These are phyloP conservation scores for Strigamia transsilvanica DNA, from an alignment of 2,888 invertebrate species.

Conservation along the genomic window DNA sequence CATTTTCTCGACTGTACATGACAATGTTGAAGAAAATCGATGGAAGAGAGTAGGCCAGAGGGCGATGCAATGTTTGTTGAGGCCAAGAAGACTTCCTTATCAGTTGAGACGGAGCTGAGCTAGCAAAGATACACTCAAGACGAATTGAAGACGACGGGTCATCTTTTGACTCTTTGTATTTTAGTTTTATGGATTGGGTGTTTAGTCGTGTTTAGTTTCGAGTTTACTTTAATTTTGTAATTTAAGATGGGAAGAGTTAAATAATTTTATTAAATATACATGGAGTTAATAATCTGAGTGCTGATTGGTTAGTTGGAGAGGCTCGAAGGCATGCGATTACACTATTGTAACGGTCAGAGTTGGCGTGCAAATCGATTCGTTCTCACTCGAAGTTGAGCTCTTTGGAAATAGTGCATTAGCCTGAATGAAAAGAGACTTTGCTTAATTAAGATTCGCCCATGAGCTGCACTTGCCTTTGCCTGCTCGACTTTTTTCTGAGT, in stretches of 20 bases:
- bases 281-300: neutral
- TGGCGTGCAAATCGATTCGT: neutral
- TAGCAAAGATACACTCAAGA: slow-evolving; percentile 20
- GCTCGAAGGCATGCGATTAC: neutral
- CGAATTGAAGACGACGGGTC: neutral
- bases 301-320: slow-evolving; percentile 13
- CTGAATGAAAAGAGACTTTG: slow-evolving; percentile 31
- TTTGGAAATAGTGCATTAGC: slow-evolving; percentile 32
- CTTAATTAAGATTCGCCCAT: slow-evolving; percentile 20
- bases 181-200: neutral
- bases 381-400: neutral
- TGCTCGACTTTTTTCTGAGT: neutral
- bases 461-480: neutral
- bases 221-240: neutral
- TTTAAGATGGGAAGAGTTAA: neutral
- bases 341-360: neutral
- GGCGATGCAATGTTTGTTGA: slow-evolving; percentile 2
- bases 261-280: neutral
- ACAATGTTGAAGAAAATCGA: slow-evolving; percentile 17
- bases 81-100: slow-evolving; percentile 15
- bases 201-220: too few species aligned
- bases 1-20: neutral
- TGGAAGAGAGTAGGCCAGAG: slow-evolving; percentile 33
- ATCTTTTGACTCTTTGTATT: neutral
- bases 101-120: neutral